Percentiles rank a stretch among this genome's conserved stretches.
Conservation (phyloP, 2,888 invertebrate genomes). For the Nebria brevicollis region DNA sequence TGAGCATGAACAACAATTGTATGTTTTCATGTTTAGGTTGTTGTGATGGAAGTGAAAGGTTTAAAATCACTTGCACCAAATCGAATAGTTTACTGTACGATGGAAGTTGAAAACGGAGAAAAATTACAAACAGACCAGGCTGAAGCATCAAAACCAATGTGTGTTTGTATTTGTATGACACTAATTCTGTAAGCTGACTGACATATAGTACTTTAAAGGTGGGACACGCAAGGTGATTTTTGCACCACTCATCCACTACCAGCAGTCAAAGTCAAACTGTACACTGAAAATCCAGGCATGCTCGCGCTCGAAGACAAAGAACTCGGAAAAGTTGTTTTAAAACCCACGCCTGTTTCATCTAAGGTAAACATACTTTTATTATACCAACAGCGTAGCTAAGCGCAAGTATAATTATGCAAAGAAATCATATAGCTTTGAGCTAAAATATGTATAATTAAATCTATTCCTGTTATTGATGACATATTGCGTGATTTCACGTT, state of each 20-base stretch:
- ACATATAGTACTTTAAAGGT: conserved; percentile 68
- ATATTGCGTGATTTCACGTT: no score
- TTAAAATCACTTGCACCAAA: conserved; percentile 96
- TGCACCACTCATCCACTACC: conserved; percentile 97
- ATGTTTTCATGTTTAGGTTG: conserved; percentile 73
- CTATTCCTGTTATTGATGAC: no score
- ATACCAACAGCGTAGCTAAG: neutral
- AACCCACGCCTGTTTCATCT: conserved; percentile 87
- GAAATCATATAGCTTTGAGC: no score
- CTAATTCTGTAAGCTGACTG: conserved; percentile 35
- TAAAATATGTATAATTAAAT: no score
- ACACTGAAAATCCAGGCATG: conserved; percentile 97
- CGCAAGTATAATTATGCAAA: neutral
- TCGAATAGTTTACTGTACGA: conserved; percentile 97
- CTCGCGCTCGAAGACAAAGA: conserved; percentile 99
- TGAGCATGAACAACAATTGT: neutral
- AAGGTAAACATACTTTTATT: conserved; percentile 68
- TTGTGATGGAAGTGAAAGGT: conserved; percentile 99
- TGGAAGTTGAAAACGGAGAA: conserved; percentile 99
- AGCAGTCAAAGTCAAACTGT: conserved; percentile 96
- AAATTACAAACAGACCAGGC: conserved; percentile 99
- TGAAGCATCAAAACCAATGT: conserved; percentile 98
- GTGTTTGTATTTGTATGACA: conserved; percentile 58
- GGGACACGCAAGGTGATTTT: conserved; percentile 99
- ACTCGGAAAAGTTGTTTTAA: conserved; percentile 89